Base-by-base conservation (phyloP, 2,113 vertebrate species). In the Odocoileus virginianus region DNA sequence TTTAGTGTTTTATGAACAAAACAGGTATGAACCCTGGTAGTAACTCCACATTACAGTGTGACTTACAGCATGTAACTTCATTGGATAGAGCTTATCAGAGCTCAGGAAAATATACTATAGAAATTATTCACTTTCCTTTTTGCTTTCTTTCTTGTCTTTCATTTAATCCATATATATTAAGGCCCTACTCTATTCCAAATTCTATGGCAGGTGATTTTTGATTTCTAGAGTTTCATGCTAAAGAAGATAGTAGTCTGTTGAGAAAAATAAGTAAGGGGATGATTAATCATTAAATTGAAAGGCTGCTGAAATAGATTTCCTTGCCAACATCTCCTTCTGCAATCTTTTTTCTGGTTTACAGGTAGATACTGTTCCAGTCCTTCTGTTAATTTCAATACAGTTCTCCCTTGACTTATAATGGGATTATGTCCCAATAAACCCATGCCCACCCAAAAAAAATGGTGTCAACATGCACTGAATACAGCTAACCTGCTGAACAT, bases 61-160 rank as follows among this genome's bases (percentile, higher is more conserved):
- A 0, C 36, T 15, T 55, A 55, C 21, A 5, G 6, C 7, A 4
- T 36, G 15, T 6, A 47, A 3, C 0, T 15, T 45, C 16, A n/a
- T 2, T 33, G 57, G 5, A 3, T 25, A 19, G 50, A 86, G 1
- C 17, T 40, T 23, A 11, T 12, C 55, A 52, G 14, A 74, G 45
- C 13, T 9, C n/a, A 92, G 21, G 7, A 25, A 43, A 52, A 58
- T 11, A 52, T 2, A 33, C 2, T 16, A 9, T 43, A 7, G 43
- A 54, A 54, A n/a, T 15, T 19, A 55, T 2, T 15, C 14, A 17
- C 19, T 54, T 47, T 47, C 15, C 5, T 27, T 43, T 88, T 23
- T 7, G 16, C 14, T 87, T 33, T 58, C 33, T 55, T 13, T 55
- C 3, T 33, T 83, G 9, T 58, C n/a, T 85, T 71, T 43, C 45